Evolutionary conservation across 2,113 vertebrate species (phyloP), one percentile per base, ranked within the genome.

Genomic region (Camelus dromedarius): DNA sequence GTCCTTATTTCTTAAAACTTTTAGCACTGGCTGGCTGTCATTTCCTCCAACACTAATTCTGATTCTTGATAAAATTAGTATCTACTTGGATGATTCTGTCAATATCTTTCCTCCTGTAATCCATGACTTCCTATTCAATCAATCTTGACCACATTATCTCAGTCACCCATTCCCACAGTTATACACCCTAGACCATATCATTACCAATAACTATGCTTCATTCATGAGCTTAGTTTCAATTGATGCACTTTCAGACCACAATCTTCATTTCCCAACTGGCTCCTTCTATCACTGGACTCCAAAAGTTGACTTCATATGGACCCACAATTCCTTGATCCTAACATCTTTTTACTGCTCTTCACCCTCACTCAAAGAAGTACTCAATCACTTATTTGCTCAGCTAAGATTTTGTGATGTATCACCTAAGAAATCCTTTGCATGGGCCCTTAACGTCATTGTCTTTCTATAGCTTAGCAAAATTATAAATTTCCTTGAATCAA

Each of bases 381-480:
- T 82, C 60, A 82, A 30, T 66, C 48, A 2, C 14, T 60, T 60
- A 56, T 38, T 84, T 67, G 35, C 38, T 87, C 24, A 89, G 67
- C 14, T 89, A 89, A 66, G 52, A 77, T 70, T 89, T 32, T 12
- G 60, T 84, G 12, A 11, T 52, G 19, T 79, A 48, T 64, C 46
- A 90, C 35, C 46, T 70, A 70, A 79, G 30, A 62, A 84, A 48
- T n/a, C 12, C 2, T 70, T 84, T 89, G 12, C 9, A 93, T 62
- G 48, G 8, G n/a, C 15, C 70, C 8, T 93, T 93, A 46, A 70
- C 24, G 35, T 46, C 30, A 30, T 46, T 89, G 18, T 12, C 35
- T 64, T 42, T 96, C 76, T 92, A 81, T 60, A 82, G 35, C 26
- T 89, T 84, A 35, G 28, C 28, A 89, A 92, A 89, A 62, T 22